Base-by-base conservation (phyloP, 2,797 vertebrate genomes). In the Tokudaia tokunoshimensis region DNA sequence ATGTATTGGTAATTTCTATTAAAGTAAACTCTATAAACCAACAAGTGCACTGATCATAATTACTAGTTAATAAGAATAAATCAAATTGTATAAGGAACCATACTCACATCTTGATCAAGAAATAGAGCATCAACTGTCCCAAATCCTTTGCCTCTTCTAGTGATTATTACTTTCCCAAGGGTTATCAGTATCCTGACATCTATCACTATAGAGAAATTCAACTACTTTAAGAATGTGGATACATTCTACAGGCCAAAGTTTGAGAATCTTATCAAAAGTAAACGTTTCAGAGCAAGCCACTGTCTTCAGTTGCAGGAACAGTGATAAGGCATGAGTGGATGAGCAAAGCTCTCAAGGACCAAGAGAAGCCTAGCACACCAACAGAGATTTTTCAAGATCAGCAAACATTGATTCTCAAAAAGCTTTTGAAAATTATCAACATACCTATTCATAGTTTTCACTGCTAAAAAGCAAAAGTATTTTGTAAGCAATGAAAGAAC, bases 161-260 rank as follows among this genome's bases (percentile, higher is more conserved):
- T 15, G 1, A 37, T 29, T 59, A 15, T 57, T 15, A 29, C n/a
- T 7, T 82, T 61, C 37, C 55, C n/a, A 41, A 29, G 79, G 13
- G 3, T 14, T 59, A 13, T 14, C 20, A 52, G 26, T 13, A 65
- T 37, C 26, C 52, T 92, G 12, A 3, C 6, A 37, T 91, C 86
- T 78, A 47, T 80, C 9, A 41, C 37, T n/a, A 3, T 6, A 15
- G 8, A 22, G 26, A 47, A 70, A 3, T 34, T 34, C 19, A 81
- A 31, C 29, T 24, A 34, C 12, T 74, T 78, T 72, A 78, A 44
- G 82, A 15, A 65, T 20, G 11, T 1, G 2, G 22, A 75, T 11
- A 44, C 22, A 6, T 44, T 1, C 98, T 99, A 92, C 99, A 99
- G 96, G 98, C 98, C 9, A 99, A 99, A 98, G 99, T 99, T 93